Conservation (phyloP, 2,113 vertebrate species). For the Chaenocephalus aceratus region DNA sequence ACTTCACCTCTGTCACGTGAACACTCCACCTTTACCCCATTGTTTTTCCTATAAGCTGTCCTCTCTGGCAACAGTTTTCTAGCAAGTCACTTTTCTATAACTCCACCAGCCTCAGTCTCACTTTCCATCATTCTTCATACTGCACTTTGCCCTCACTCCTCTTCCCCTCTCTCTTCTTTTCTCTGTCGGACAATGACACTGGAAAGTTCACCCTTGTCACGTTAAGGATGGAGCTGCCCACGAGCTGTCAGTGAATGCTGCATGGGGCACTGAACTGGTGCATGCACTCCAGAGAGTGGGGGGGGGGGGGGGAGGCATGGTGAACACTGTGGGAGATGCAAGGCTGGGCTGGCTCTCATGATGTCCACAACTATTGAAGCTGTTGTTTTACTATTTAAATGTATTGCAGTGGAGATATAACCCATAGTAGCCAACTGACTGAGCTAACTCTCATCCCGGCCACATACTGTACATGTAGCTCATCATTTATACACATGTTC, state of each 20-base stretch:
- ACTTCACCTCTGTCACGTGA: constrained; percentile 1
- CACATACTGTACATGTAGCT: background rate
- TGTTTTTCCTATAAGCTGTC: background rate
- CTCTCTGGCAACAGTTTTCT: constrained; percentile 4
- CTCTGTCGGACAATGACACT: constrained; percentile 76
- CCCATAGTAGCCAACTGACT: background rate
- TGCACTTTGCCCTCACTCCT: constrained; percentile 61
- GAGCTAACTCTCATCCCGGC: background rate
- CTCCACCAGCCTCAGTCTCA: background rate
- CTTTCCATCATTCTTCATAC: constrained; percentile 18
- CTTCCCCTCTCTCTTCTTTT: constrained; percentile 73
- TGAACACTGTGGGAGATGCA: constrained; percentile 66
- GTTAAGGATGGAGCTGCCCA: constrained; percentile 75
- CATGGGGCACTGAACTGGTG: constrained; percentile 83
- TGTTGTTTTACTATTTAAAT: background rate
- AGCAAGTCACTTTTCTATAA: constrained; percentile 8
- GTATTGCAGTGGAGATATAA: background rate
- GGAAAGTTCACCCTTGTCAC: constrained; percentile 65
- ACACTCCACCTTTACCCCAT: background rate
- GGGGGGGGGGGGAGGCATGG: constrained; percentile 50
- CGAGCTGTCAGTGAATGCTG: constrained; percentile 83
- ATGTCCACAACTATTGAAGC: background rate
- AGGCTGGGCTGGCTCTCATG: constrained; percentile 59
- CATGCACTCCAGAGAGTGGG: constrained; percentile 77
- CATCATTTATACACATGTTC: background rate